A percentile compares a stretch with the other conserved stretches of the same genome.
These are phyloP conservation scores for Amphiprion clarkii DNA, from an alignment of 2,797 vertebrate species.

Conservation along the genomic window DNA sequence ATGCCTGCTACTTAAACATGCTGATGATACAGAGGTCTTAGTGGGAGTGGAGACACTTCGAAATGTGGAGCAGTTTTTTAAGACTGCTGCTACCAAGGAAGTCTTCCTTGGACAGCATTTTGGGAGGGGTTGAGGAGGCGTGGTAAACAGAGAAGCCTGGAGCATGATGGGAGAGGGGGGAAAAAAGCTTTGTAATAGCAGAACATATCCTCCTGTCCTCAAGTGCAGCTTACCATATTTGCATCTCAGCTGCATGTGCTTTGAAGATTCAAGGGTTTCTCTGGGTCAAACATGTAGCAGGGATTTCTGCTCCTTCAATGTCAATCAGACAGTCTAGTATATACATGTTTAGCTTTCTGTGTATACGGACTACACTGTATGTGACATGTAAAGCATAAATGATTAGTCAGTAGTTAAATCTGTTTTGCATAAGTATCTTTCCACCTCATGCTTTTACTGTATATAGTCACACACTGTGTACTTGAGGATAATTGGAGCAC, in stretches of 20 bases:
- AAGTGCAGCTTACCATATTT: slow-evolving; percentile 80
- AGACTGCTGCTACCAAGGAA: slow-evolving; percentile 27
- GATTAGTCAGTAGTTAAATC: slow-evolving; percentile 17
- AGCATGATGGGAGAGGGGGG: slow-evolving; percentile 58
- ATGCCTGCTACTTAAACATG: slow-evolving; percentile 43
- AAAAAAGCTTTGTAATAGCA: slow-evolving; percentile 68
- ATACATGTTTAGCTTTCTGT: slow-evolving; percentile 26
- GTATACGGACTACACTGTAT: slow-evolving; percentile 1
- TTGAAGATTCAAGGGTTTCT: slow-evolving; percentile 81
- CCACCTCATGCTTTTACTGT: slow-evolving; percentile 32
- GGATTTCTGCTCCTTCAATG: slow-evolving; percentile 43
- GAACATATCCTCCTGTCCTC: slow-evolving; percentile 75
- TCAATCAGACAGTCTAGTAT: slow-evolving; percentile 15
- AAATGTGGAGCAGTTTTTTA: slow-evolving; percentile 24
- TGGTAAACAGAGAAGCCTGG: slow-evolving; percentile 80
- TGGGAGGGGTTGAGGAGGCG: slow-evolving; percentile 10
- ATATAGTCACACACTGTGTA: slow-evolving; percentile 10
- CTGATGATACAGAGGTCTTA: slow-evolving; percentile 22
- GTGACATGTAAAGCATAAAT: slow-evolving; percentile 12
- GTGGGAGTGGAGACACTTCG: slow-evolving; percentile 26
- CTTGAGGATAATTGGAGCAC: slow-evolving; percentile 40
- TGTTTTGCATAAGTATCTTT: slow-evolving; percentile 41
- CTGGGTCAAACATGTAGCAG: slow-evolving; percentile 50
- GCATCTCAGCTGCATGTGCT: slow-evolving; percentile 75
- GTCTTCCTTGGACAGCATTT: slow-evolving; percentile 58